A percentile compares a stretch with the other conserved stretches of the same genome.
phyloP scores from a whole-genome alignment of 2,888 invertebrate species.

The Synergus itoensis region DNA sequence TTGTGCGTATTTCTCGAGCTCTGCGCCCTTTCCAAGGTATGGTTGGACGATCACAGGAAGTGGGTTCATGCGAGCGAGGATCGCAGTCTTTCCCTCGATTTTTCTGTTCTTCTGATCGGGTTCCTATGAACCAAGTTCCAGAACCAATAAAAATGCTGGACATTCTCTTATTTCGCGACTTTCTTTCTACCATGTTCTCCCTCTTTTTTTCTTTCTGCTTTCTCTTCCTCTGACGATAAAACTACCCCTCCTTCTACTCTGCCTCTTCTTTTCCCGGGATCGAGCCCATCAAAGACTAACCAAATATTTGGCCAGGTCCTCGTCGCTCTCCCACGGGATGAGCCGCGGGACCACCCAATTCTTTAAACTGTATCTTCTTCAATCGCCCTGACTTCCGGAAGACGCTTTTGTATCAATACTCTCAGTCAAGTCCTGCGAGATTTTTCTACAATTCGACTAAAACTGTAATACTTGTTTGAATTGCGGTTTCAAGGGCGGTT shows the following conservation, averaged over 20 bases:
- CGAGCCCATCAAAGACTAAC: constrained; percentile 68
- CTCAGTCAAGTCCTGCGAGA: constrained; percentile 27
- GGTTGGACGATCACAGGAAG: constrained; percentile 48
- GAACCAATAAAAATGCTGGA: constrained; percentile 75
- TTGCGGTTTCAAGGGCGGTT: neutral
- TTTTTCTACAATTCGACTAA: constrained; percentile 34
- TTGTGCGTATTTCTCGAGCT: too few species aligned
- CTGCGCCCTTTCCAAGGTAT: constrained; percentile 17
- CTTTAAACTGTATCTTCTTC: constrained; percentile 63
- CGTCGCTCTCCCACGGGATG: constrained; percentile 55
- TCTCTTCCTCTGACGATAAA: constrained; percentile 22
- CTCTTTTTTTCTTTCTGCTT: constrained; percentile 49
- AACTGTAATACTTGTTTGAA: constrained; percentile 26
- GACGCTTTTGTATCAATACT: constrained; percentile 65
- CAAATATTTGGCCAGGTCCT: constrained; percentile 76
- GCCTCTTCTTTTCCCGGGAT: constrained; percentile 51
- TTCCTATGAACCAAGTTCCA: constrained; percentile 46
- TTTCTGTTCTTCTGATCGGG: constrained; percentile 27
- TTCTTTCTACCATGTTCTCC: constrained; percentile 37
- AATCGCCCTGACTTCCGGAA: constrained; percentile 53
- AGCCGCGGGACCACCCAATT: constrained; percentile 57
- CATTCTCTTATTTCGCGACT: constrained; percentile 68
- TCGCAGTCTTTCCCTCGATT: constrained; percentile 45
- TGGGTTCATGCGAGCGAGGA: constrained; percentile 47
- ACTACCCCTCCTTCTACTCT: constrained; percentile 20